phyloP scores from a whole-genome alignment of 2,113 vertebrate species.

The Ptilonorhynchus violaceus region DNA sequence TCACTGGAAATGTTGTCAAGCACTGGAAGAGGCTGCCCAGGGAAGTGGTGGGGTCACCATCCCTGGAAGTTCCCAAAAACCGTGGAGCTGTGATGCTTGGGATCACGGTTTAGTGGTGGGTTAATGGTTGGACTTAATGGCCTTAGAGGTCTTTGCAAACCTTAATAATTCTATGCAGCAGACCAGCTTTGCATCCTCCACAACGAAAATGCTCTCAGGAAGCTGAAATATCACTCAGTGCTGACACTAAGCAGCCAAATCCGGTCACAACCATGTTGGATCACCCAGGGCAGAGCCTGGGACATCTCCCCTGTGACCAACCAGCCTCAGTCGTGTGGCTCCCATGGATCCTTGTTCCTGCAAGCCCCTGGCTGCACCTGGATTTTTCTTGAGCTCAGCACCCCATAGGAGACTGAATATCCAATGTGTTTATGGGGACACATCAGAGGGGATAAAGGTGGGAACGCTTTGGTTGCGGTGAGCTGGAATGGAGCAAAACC shows the following conservation, averaged over 20 bases:
- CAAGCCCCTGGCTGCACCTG: neutral
- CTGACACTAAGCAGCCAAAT: neutral
- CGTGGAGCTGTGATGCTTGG: neutral
- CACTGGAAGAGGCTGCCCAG: neutral
- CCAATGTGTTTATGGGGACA: fast-evolving
- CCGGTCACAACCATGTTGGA: fast-evolving
- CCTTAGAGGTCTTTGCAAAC: neutral
- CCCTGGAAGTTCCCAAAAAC: neutral
- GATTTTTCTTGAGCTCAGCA: neutral
- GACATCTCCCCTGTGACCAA: fast-evolving
- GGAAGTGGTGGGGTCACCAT: neutral
- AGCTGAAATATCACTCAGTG: neutral
- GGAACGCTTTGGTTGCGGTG: fast-evolving
- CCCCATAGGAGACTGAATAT: fast-evolving
- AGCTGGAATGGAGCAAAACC: neutral
- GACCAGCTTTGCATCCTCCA: neutral
- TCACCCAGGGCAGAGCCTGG: neutral
- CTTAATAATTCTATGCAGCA: neutral
- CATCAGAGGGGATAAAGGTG: neutral
- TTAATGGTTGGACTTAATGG: neutral
- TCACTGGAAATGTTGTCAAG: neutral
- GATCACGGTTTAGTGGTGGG: neutral
- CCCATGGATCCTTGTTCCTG: neutral
- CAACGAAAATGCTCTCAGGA: neutral
- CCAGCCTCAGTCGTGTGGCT: neutral